Conservation (phyloP, 1,140 invertebrate genomes). For the Cotesia glomerata region DNA sequence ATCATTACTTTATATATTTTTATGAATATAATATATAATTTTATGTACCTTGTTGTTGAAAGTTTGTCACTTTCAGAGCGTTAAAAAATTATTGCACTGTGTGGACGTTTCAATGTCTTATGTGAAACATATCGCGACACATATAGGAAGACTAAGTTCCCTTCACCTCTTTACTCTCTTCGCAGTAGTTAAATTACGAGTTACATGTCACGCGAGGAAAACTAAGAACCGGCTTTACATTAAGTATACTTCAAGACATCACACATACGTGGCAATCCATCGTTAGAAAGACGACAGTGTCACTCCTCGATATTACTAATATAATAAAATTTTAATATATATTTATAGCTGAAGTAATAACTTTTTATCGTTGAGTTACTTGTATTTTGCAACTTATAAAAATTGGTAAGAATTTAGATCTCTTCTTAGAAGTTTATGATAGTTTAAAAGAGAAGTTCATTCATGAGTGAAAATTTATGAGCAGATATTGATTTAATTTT, state of each 20-base stretch:
- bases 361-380: too few species aligned
- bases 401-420: too few species aligned
- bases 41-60: neutral
- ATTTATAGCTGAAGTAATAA: too few species aligned
- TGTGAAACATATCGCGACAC: slow-evolving; percentile 23
- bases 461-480: too few species aligned
- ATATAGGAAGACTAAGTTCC: neutral
- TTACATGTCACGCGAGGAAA: slow-evolving; percentile 31
- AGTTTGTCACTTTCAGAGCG: neutral
- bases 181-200: neutral
- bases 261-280: neutral
- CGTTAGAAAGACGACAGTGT: slow-evolving; percentile 3
- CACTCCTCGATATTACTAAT: neutral
- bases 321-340: too few species aligned
- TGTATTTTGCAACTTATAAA: too few species aligned
- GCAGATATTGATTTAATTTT: too few species aligned
- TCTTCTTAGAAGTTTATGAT: too few species aligned
- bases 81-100: neutral
- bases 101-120: slow-evolving; percentile 19
- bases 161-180: neutral
- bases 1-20: neutral
- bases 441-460: too few species aligned
- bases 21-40: neutral
- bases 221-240: slow-evolving; percentile 21
- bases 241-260: neutral